Percentiles rank a stretch among this genome's conserved stretches.
These are phyloP conservation scores for Lepetodrilus schrolli DNA, from an alignment of 2,888 invertebrate genomes.

Conservation along the genomic window DNA sequence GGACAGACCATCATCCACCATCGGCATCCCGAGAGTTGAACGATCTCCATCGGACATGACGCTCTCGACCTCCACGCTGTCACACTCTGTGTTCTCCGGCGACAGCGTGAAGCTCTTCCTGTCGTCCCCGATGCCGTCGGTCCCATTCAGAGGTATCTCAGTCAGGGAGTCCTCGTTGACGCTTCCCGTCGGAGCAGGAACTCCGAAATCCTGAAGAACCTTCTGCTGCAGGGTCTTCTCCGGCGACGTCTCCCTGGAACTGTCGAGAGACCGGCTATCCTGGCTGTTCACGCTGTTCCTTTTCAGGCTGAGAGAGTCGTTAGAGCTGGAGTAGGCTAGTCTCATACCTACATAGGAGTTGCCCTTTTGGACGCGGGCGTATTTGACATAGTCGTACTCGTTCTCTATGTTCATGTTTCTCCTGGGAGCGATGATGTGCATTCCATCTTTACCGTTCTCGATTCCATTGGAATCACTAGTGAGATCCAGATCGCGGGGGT, in stretches of 20 bases:
- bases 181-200: slow-evolving; percentile 46
- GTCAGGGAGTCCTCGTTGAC: slow-evolving; percentile 72
- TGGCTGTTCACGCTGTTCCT: slow-evolving; percentile 47
- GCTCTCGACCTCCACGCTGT: slow-evolving; percentile 89
- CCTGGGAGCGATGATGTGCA: slow-evolving; percentile 41
- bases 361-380: slow-evolving; percentile 76
- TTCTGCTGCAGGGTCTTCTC: slow-evolving; percentile 58
- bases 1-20: slow-evolving; percentile 93
- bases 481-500: neutral
- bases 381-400: slow-evolving; percentile 74
- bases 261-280: slow-evolving; percentile 54
- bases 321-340: slow-evolving; percentile 78
- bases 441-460: slow-evolving; percentile 12
- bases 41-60: slow-evolving; percentile 71
- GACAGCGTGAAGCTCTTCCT: slow-evolving; percentile 91
- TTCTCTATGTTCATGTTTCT: slow-evolving; percentile 68
- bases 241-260: slow-evolving; percentile 65
- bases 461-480: neutral
- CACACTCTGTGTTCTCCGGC: slow-evolving; percentile 94
- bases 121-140: slow-evolving; percentile 76
- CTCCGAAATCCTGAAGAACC: slow-evolving; percentile 42
- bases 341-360: slow-evolving; percentile 87
- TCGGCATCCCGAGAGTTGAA: slow-evolving; percentile 82
- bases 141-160: slow-evolving; percentile 75
- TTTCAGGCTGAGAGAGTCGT: slow-evolving; percentile 59